phyloP scores from a whole-genome alignment of 2,113 vertebrate species.

The Penelope pileata region DNA sequence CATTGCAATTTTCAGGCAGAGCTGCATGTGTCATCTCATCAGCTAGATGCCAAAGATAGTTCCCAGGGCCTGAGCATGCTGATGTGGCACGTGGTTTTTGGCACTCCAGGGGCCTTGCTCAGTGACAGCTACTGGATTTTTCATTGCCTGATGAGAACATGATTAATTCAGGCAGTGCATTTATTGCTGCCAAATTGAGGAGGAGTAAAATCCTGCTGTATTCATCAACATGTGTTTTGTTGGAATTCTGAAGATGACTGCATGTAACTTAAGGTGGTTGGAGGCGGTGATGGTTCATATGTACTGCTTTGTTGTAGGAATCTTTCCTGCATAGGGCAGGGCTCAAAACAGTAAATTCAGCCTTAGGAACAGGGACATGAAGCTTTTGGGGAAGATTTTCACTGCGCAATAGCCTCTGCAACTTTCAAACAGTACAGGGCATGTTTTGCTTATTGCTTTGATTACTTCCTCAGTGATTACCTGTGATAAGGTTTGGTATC shows the following conservation, averaged over 20 bases:
- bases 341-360: not conserved
- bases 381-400: not conserved
- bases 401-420: not conserved
- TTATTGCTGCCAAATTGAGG: constrained; percentile 27
- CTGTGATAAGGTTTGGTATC: no score
- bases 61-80: not conserved
- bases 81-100: not conserved
- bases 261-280: not conserved
- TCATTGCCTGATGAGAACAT: constrained; percentile 6
- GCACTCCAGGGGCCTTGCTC: not conserved
- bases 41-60: not conserved
- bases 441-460: not conserved
- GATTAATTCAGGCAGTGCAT: constrained; percentile 15
- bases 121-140: not conserved
- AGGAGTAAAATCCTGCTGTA: constrained; percentile 12
- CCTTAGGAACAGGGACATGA: not conserved
- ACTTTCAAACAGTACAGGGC: not conserved
- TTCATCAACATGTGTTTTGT: constrained; percentile 10
- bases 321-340: not conserved
- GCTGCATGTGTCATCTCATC: not conserved
- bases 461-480: not conserved
- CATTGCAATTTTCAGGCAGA: not conserved
- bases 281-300: not conserved
- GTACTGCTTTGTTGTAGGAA: not conserved
- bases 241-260: constrained; percentile 10